These are phyloP conservation scores for Parnassius orleans DNA, from an alignment of 2,888 invertebrate genomes.

Conservation along the genomic window DNA sequence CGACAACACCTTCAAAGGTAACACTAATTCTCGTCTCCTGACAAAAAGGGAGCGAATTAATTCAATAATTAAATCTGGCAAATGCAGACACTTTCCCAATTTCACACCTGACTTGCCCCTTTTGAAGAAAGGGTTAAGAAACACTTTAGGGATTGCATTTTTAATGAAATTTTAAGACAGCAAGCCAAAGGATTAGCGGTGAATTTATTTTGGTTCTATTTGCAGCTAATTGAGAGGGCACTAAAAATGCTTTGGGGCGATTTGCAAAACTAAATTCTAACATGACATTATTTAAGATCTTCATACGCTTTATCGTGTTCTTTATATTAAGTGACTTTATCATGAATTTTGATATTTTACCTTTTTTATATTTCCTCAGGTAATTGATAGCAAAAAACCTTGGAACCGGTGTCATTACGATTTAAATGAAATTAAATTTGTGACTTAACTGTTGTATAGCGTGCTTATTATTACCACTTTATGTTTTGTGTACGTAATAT, in stretches of 20 bases:
- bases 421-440: no score
- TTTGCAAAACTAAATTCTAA: not conserved
- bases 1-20: constrained; percentile 44
- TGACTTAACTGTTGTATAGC: no score
- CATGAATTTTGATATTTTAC: no score
- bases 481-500: no score
- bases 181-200: constrained; percentile 29
- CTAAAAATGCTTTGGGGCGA: constrained; percentile 2
- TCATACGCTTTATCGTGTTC: no score
- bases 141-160: constrained; percentile 46
- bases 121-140: constrained; percentile 40
- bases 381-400: no score
- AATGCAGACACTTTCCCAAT: constrained; percentile 46
- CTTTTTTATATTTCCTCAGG: no score
- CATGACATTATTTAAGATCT: no score
- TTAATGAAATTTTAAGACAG: constrained; percentile 41
- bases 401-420: no score
- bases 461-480: no score
- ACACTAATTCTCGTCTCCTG: constrained; percentile 36
- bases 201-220: constrained; percentile 26
- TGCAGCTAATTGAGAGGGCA: constrained; percentile 17
- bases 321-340: no score
- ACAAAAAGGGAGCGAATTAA: constrained; percentile 42
- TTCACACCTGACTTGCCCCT: constrained; percentile 50
- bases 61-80: constrained; percentile 48